phyloP scores from a whole-genome alignment of 2,888 invertebrate species.

The Pandemis corylana region DNA sequence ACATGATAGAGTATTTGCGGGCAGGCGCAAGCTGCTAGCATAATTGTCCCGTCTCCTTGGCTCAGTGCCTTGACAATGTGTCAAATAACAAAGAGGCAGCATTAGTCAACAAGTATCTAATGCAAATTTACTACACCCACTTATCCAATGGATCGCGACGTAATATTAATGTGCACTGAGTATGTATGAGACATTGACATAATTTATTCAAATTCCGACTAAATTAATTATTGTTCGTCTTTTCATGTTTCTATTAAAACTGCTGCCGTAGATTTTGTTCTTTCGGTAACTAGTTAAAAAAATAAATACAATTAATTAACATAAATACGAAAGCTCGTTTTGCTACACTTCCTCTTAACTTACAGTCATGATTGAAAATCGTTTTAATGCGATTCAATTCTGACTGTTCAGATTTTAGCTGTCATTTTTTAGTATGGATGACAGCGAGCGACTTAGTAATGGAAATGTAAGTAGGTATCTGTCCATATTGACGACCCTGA shows the following conservation, averaged over 20 bases:
- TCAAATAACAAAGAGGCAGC: slow-evolving; percentile 67
- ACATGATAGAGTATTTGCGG: slow-evolving; percentile 2
- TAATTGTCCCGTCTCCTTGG: slow-evolving; percentile 60
- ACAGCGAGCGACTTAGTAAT: too few relatives aligned
- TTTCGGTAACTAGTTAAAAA: too few relatives aligned
- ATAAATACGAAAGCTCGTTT: too few relatives aligned
- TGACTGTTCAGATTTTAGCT: too few relatives aligned
- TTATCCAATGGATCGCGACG: slow-evolving; percentile 48
- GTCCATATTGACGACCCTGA: too few relatives aligned
- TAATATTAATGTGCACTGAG: slow-evolving; percentile 14
- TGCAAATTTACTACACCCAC: slow-evolving; percentile 70
- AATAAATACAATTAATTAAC: too few relatives aligned
- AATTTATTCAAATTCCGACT: neutral
- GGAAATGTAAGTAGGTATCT: too few relatives aligned
- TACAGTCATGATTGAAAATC: too few relatives aligned
- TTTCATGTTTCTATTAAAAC: neutral
- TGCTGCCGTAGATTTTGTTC: neutral
- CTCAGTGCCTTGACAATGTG: slow-evolving; percentile 73
- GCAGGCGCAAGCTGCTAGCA: neutral
- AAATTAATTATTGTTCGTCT: neutral
- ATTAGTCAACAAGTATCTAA: slow-evolving; percentile 63
- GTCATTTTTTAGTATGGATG: too few relatives aligned
- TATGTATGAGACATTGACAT: slow-evolving; percentile 13
- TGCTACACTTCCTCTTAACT: too few relatives aligned
- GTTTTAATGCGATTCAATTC: too few relatives aligned